Base-by-base conservation (phyloP, 92 coral and sea anemone genomes). In the Meandrina meandrites region DNA sequence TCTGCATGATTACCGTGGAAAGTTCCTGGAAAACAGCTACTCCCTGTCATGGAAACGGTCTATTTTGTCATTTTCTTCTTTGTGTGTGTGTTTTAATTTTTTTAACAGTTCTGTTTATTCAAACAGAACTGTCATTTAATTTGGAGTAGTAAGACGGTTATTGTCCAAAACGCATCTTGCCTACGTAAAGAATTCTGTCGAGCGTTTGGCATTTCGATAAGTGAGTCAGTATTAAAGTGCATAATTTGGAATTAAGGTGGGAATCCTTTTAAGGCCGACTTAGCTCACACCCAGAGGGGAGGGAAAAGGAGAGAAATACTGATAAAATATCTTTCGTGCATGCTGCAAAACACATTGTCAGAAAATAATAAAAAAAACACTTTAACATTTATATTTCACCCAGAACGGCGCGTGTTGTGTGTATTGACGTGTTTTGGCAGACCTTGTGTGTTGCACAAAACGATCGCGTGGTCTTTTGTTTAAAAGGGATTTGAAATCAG, bases 381-480 rank as follows among this genome's bases (percentile, higher is more conserved):
- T 73, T 21, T 30, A 21, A 73, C 78, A 8, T 4, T 8, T 35
- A n/a, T 13, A 21, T 36, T 19, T 18, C 48, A 5, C 3, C 4
- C 13, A 37, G 27, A 37, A 17, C 24, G 76, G 69, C 87, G 70
- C 36, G 80, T 75, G 71, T 58, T 56, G 64, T 78, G 30, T 54
- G n/a, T 32, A 67, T 36, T 67, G 70, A 31, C 54, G 31, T 84
- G 80, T 74, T 84, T 72, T 83, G 48, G 57, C 77, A 28, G 53
- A 21, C 71, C 73, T 73, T 84, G 79, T 54, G 74, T 13, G 80
- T 0, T 42, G 8, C 77, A 84, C 87, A 84, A 84, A 45, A 73
- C 17, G 45, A 72, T 84, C 87, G 87, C 87, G 87, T 84, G 87
- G 80, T 84, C 81, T 24, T 73, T 84, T 84, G 87, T 84, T 84